Evolutionary conservation across 2,113 vertebrate species (phyloP), one percentile per base, ranked within the genome.

Genomic region (Gallinago undulata): DNA sequence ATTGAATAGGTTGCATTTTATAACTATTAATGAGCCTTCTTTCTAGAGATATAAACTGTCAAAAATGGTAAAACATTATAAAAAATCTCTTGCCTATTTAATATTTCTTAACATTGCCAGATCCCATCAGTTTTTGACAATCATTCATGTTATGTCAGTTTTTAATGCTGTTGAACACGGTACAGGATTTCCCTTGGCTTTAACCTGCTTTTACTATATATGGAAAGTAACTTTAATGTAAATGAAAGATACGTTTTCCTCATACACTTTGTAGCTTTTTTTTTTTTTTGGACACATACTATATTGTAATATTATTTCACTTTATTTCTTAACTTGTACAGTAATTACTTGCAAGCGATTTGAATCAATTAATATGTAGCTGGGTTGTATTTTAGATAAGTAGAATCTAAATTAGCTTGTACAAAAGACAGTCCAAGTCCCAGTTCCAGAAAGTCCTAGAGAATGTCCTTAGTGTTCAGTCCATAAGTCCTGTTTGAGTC

Each of bases 131-230:
- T 50, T 93, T 95, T 92, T 96, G 84, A 92, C 89, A 94, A 62
- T 92, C 76, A 76, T 93, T 96, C 69, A 76, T 78, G 80, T 93
- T 84, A 69, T 93, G 92, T 84, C 92, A 97, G 51, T 90, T 95
- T 91, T 91, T 93, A 93, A 84, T 79, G 66, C 62, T 91, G 39
- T 73, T 93, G 74, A 97, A 79, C 80, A 69, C 7, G 3, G 17
- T 76, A 56, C 27, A 76, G 51, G 64, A 92, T 92, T 96, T 96
- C 83, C 86, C 60, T 93, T 87, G 92, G 62, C 84, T 94, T 93
- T 79, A 79, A 84, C 67, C 33, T 57, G 53, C 69, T 87, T 91
- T 73, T 75, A 33, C 43, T 90, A 25, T 92, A 96, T 90, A 55
- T 92, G 45, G 87, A 48, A 92, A 84, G 53, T 37, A 79, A 91